Percentiles rank a stretch among this genome's conserved stretches.
Conservation (phyloP, 1,140 invertebrate genomes). For the Paralvinella palmiformis region DNA sequence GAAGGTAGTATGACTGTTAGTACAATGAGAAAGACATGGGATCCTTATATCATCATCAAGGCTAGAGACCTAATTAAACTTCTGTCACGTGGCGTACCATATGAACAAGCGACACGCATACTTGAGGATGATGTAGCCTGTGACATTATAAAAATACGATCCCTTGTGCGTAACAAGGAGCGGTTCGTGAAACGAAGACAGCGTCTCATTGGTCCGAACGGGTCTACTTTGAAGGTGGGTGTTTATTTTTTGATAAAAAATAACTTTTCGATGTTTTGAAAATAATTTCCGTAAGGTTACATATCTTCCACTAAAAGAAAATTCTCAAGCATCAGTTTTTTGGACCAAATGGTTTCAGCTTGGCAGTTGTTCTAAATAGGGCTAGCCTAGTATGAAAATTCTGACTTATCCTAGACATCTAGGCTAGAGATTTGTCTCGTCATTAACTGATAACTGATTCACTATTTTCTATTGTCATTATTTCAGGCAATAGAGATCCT, state of each 20-base stretch:
- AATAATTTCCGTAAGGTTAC: too few species aligned
- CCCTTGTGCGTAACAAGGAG: constrained; percentile 83
- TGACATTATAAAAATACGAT: constrained; percentile 97
- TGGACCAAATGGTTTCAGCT: too few species aligned
- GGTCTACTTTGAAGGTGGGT: constrained; percentile 79
- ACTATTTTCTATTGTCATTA: constrained; percentile 13
- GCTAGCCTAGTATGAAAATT: too few species aligned
- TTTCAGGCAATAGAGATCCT: constrained; percentile 83
- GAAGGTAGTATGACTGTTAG: constrained; percentile 93
- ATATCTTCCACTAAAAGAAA: too few species aligned
- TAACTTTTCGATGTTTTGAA: too few species aligned
- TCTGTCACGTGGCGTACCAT: constrained; percentile 90
- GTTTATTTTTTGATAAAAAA: constrained; percentile 5
- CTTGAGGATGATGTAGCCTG: constrained; percentile 82
- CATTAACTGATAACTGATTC: too few species aligned
- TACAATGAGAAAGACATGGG: constrained; percentile 97
- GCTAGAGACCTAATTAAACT: constrained; percentile 94
- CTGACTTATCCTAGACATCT: too few species aligned
- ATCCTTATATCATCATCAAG: constrained; percentile 96
- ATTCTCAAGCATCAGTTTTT: too few species aligned
- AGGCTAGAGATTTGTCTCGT: too few species aligned
- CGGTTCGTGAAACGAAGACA: constrained; percentile 94
- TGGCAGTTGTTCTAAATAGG: too few species aligned
- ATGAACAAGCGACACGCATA: constrained; percentile 66
- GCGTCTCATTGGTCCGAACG: constrained; percentile 91